Evolutionary conservation across 2,113 vertebrate genomes (phyloP), one percentile per base, ranked within the genome.

Genomic region (Stigmatopora nigra): DNA sequence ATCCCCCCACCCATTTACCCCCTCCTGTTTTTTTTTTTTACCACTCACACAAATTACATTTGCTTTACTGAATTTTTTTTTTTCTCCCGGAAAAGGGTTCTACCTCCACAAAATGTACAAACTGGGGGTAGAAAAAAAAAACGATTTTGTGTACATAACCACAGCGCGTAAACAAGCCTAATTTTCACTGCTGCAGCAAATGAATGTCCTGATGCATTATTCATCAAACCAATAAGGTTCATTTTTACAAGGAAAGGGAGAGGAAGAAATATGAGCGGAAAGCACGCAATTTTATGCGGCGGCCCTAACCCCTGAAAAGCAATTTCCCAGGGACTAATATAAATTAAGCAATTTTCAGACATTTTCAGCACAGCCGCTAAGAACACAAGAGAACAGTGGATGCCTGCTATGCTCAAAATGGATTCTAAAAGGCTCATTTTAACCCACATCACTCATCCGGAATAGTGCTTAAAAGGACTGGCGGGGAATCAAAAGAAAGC

Each of bases 31-130:
- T 41, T 36, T 31, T 41, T 61, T 41, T 61, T 83, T 79, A 86
- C 82, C 80, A 92, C 93, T 93, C 94, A 92, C 91, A 94, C 94
- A 96, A 95, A 97, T 95, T 92, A 94, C 82, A 87, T 89, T 89
- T 85, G 83, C 82, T 86, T 82, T 83, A 80, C 84, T 78, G 84
- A 86, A 86, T 84, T 86, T 89, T 88, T 87, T 84, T 86, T 89
- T 88, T 87, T 82, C 84, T 16, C 47, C 17, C 75, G 78, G 73
- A 88, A 86, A 88, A 77, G 83, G 77, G 65, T 82, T 81, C 79
- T 79, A 84, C 83, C 85, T 84, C 84, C 72, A 75, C 68, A 89
- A 83, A 82, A 85, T 60, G 75, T 82, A 83, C 78, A 85, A 74
- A 65, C 16, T n/a, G 7, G n/a, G 7, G 15, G 46, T 25, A 59